Evolutionary conservation across 2,888 invertebrate species (phyloP).

Genomic region (Hedychridium roseum): DNA sequence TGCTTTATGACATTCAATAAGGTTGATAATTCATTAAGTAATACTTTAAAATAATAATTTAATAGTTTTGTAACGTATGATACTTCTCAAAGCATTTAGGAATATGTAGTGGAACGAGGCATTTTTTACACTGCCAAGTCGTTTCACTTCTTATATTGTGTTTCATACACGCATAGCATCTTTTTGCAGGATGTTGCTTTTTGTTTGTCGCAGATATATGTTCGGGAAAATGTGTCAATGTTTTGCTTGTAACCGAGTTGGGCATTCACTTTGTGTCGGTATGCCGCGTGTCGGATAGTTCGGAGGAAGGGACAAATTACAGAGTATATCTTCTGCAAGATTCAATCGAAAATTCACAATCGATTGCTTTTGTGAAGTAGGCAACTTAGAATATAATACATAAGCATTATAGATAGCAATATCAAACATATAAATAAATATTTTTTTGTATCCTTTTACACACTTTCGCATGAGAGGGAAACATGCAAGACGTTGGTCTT

Average conservation of each 20-base stretch:
- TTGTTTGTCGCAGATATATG: constrained; percentile 21
- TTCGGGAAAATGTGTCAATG: constrained; percentile 25
- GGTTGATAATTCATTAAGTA: constrained; percentile 9
- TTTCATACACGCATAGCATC: constrained; percentile 11
- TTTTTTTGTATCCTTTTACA: constrained; percentile 31
- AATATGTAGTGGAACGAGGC: constrained; percentile 11
- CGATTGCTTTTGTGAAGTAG: constrained; percentile 14
- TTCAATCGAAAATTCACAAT: constrained; percentile 18
- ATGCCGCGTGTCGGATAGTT: constrained; percentile 14
- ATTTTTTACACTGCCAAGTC: constrained; percentile 9
- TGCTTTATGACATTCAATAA: constrained; percentile 9
- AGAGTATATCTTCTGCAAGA: constrained; percentile 22
- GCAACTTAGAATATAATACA: constrained; percentile 16
- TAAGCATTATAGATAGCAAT: constrained; percentile 25
- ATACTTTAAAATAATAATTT: constrained; percentile 12
- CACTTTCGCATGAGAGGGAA: constrained; percentile 26
- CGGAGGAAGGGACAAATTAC: constrained; percentile 10
- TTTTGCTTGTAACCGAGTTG: constrained; percentile 1
- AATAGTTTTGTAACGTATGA: constrained; percentile 11
- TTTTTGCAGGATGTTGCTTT: constrained; percentile 12
- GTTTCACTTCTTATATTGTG: constrained; percentile 12
- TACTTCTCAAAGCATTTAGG: constrained; percentile 9
- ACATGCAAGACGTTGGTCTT: constrained; percentile 21
- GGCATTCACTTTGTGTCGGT: constrained; percentile 5
- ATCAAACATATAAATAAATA: constrained; percentile 27